Conservation (phyloP, 1,140 invertebrate genomes). For the Carposina sasakii region DNA sequence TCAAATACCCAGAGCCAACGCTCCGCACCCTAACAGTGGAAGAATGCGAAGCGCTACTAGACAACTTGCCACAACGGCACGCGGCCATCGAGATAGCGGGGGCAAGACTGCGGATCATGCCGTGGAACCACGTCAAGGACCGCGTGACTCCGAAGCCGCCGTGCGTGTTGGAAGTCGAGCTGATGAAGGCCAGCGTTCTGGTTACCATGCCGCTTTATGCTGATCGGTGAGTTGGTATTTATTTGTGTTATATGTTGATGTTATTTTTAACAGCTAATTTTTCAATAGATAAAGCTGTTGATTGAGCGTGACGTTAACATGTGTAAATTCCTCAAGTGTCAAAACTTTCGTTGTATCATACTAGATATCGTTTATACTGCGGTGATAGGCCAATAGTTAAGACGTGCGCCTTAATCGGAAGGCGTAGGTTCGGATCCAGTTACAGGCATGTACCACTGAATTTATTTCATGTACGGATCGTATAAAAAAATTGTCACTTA, state of each 20-base stretch:
- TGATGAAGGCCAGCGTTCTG: constrained; percentile 21
- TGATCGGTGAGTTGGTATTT: constrained; percentile 31
- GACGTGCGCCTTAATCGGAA: too few relatives aligned
- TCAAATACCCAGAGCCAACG: constrained; percentile 30
- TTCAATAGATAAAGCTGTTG: too few relatives aligned
- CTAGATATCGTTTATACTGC: too few relatives aligned
- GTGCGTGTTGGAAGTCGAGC: constrained; percentile 27
- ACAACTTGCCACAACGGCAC: constrained; percentile 43
- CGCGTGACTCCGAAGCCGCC: constrained; percentile 17
- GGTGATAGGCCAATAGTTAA: too few relatives aligned
- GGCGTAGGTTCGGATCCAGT: too few relatives aligned
- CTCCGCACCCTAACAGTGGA: constrained; percentile 46
- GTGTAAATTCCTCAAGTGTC: too few relatives aligned
- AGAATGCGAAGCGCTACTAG: constrained; percentile 41
- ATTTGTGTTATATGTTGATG: constrained; percentile 5
- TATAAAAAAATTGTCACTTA: too few relatives aligned
- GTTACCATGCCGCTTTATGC: constrained; percentile 45
- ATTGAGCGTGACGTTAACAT: too few relatives aligned
- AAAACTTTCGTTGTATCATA: too few relatives aligned
- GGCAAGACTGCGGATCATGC: constrained; percentile 28
- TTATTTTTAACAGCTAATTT: not conserved
- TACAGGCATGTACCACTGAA: too few relatives aligned
- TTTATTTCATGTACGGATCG: too few relatives aligned
- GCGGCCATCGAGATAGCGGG: constrained; percentile 23
- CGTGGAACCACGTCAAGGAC: constrained; percentile 29